phyloP scores from a whole-genome alignment of 2,113 vertebrate genomes.

The Perccottus glenii region DNA sequence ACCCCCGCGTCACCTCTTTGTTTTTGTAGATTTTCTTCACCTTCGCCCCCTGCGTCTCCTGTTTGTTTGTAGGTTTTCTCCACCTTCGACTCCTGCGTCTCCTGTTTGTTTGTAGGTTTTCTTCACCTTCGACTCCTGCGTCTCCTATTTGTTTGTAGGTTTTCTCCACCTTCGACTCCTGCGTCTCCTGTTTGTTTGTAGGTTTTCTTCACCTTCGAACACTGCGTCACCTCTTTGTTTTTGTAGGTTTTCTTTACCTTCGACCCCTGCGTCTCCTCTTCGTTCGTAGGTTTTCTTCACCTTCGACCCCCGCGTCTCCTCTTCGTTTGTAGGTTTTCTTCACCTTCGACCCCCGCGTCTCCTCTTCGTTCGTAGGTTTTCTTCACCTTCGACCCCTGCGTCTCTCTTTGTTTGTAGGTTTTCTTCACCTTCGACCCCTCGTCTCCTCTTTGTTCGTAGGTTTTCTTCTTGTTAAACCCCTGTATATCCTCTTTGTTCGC shows the following conservation, averaged over 20 bases:
- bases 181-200: background rate
- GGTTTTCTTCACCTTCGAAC: background rate
- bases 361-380: conserved; percentile 39
- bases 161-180: background rate
- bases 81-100: too few species aligned
- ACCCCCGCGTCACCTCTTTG: too few species aligned
- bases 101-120: too few species aligned
- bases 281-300: conserved; percentile 38
- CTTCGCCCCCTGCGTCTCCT: too few species aligned
- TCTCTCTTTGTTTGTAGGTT: background rate
- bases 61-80: too few species aligned
- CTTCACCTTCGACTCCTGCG: background rate
- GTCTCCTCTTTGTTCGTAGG: background rate
- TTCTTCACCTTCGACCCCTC: background rate
- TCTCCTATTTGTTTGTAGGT: background rate
- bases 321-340: conserved; percentile 77
- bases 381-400: too few species aligned
- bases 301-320: too few species aligned
- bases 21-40: too few species aligned
- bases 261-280: too few species aligned
- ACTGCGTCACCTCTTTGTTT: background rate
- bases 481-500: background rate
- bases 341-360: too few species aligned
- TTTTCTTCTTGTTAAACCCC: background rate
- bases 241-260: conserved; percentile 77